phyloP scores from a whole-genome alignment of 2,888 invertebrate species.

The Plemyria rubiginata region DNA sequence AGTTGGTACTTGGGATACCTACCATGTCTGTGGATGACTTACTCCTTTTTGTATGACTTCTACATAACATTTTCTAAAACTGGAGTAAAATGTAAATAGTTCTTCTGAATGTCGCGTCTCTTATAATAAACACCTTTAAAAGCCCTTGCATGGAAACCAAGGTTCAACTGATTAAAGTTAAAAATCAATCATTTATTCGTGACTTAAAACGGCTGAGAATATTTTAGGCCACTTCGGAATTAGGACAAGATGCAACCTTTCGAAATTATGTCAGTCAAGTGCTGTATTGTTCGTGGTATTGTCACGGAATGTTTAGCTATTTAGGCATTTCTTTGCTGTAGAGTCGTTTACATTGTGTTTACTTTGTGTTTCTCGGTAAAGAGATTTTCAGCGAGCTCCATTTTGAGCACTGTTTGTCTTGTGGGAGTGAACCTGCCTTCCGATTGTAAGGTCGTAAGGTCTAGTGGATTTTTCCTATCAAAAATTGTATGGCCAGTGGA shows the following conservation, averaged over 20 bases:
- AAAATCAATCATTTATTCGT: constrained; percentile 16
- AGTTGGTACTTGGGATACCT: too few relatives aligned
- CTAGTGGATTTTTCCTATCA: too few relatives aligned
- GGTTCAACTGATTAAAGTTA: neutral
- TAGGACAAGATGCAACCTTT: constrained; percentile 75
- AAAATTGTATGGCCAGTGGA: too few relatives aligned
- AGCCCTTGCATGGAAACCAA: neutral
- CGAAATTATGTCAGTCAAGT: constrained; percentile 71
- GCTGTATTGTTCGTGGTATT: constrained; percentile 52
- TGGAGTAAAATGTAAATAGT: too few relatives aligned
- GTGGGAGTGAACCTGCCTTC: too few relatives aligned
- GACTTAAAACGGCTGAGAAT: constrained; percentile 34
- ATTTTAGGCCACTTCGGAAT: constrained; percentile 61
- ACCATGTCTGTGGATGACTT: too few relatives aligned
- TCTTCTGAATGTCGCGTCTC: neutral
- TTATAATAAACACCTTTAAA: neutral
- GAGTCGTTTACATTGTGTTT: constrained; percentile 9
- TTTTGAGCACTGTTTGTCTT: neutral
- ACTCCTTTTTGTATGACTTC: too few relatives aligned
- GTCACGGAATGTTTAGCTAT: constrained; percentile 41
- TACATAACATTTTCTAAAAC: too few relatives aligned
- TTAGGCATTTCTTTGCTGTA: constrained; percentile 40
- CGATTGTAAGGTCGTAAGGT: too few relatives aligned
- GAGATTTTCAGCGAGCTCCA: neutral
- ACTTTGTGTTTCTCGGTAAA: constrained; percentile 4